phyloP scores from a whole-genome alignment of 2,888 invertebrate species.

The Latrodectus elegans region DNA sequence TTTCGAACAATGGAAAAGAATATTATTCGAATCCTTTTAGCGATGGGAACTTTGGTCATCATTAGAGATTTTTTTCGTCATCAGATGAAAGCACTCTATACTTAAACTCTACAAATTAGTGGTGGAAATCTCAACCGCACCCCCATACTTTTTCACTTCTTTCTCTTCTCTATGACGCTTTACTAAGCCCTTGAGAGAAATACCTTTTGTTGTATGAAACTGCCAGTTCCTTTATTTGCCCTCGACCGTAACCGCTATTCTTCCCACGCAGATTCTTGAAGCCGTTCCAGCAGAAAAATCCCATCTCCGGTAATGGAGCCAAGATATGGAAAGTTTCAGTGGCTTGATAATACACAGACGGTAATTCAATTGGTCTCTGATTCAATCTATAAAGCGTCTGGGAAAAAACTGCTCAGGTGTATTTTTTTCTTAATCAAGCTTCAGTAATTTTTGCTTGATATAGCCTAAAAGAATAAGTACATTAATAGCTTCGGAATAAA shows the following conservation, averaged over 20 bases:
- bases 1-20: neutral
- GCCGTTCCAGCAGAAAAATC: neutral
- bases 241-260: neutral
- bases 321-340: no score
- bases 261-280: neutral
- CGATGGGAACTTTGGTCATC: neutral
- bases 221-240: neutral
- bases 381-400: no score
- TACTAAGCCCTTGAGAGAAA: neutral
- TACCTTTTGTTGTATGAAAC: neutral
- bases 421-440: no score
- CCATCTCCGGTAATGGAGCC: neutral
- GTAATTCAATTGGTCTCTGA: no score
- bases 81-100: neutral
- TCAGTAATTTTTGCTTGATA: no score
- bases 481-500: no score
- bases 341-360: no score
- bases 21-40: neutral
- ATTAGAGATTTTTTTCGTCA: neutral
- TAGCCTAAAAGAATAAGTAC: no score
- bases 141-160: neutral
- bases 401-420: no score
- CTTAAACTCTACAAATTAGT: conserved; percentile 5
- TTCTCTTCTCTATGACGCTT: neutral
- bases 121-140: conserved; percentile 2